Base-by-base conservation (phyloP, 2,797 vertebrate species). In the Crocidura indochinensis region DNA sequence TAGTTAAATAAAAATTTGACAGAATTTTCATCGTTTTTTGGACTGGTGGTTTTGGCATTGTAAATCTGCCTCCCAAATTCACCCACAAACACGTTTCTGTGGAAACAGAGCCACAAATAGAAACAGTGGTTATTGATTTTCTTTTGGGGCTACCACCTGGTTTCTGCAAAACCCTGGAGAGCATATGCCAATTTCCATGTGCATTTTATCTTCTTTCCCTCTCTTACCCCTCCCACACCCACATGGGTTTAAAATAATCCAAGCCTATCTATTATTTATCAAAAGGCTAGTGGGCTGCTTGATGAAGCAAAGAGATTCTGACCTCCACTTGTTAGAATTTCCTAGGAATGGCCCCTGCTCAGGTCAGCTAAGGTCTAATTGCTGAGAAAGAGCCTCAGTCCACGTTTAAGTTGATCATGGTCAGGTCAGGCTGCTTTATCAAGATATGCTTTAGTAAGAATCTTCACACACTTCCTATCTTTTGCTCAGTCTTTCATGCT, bases 101-200 rank as follows among this genome's bases (percentile, higher is more conserved):
- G 94, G 94, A 92, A 96, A 94, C 88, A 95, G 87, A 94, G 76
- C 95, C 76, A 86, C 84, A 96, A 93, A 94, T 91, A 95, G 95
- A 94, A 92, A n/a, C 19, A 74, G 91, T 88, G 85, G 92, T 89
- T 97, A 96, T 96, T 94, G 95, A 93, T 94, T 95, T 95, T 90
- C 87, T 89, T 94, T 84, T 46, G 91, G 90, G 87, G 89, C 76
- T 90, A 91, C 93, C 92, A 95, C 88, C 87, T 92, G 88, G 91
- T 74, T 93, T 92, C 85, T 90, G 73, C 79, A 92, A 87, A 91
- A 92, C 53, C 60, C 83, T 84, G 44, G 85, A 91, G 76, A 93
- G 73, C 60, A 10, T 44, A 71, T 84, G 77, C 47, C 77, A 85
- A 51, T 85, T 81, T 78, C 87, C 49, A 46, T n/a, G n/a, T 24